A percentile compares a stretch with the other conserved stretches of the same genome.
These are phyloP conservation scores for Lepisosteus osseus DNA, from an alignment of 2,113 vertebrate genomes.

Conservation along the genomic window DNA sequence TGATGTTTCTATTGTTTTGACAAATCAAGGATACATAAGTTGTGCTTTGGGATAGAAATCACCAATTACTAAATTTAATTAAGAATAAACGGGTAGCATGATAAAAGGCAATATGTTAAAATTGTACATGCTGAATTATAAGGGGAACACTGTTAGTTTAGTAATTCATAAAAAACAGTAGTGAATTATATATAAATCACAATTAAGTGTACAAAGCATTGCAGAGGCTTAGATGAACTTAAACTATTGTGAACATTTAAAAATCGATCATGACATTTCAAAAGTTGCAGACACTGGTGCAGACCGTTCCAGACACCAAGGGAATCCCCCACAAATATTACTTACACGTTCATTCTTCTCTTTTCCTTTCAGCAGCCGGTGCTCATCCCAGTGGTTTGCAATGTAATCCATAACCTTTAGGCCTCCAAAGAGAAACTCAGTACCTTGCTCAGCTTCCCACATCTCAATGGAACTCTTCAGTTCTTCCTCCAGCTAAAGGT, in stretches of 20 bases:
- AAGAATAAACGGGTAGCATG: no score
- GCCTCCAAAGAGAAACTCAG: slow-evolving; percentile 45
- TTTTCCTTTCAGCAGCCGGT: slow-evolving; percentile 46
- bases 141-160: neutral
- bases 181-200: neutral
- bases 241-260: no score
- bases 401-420: slow-evolving; percentile 50
- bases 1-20: no score
- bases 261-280: no score
- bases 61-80: no score
- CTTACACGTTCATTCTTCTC: slow-evolving; percentile 54
- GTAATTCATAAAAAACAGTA: neutral
- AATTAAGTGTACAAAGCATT: neutral
- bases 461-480: slow-evolving; percentile 39
- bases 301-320: neutral
- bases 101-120: neutral
- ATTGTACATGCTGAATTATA: neutral
- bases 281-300: neutral
- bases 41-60: no score
- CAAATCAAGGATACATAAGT: no score
- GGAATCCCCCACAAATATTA: neutral
- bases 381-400: slow-evolving; percentile 46
- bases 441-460: slow-evolving; percentile 42
- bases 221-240: neutral
- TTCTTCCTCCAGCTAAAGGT: slow-evolving; percentile 53